These are phyloP conservation scores for Helicoverpa assulta DNA, from an alignment of 2,888 invertebrate genomes.

Conservation along the genomic window DNA sequence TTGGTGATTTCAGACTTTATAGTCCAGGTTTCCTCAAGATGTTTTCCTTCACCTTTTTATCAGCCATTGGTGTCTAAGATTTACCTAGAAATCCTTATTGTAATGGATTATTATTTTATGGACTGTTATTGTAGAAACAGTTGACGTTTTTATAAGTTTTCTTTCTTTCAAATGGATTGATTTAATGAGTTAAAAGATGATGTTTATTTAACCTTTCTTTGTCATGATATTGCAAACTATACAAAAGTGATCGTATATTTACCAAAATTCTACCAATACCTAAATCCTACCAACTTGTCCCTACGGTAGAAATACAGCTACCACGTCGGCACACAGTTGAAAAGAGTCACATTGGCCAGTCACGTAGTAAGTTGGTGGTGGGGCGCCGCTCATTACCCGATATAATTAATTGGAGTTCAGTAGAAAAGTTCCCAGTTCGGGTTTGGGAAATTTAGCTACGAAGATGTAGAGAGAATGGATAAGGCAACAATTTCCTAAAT, in stretches of 20 bases:
- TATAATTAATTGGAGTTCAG: conserved; percentile 88
- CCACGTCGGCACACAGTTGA: conserved; percentile 50
- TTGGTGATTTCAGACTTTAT: too few relatives aligned
- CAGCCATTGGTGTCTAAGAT: too few relatives aligned
- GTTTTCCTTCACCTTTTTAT: too few relatives aligned
- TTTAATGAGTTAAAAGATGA: too few relatives aligned
- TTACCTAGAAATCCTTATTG: too few relatives aligned
- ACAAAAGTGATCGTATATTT: too few relatives aligned
- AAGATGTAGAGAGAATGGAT: conserved; percentile 45
- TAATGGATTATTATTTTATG: too few relatives aligned
- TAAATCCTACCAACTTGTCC: conserved; percentile 20
- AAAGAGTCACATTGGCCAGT: conserved; percentile 72
- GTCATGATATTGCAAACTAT: too few relatives aligned
- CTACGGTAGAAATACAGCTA: conserved; percentile 41
- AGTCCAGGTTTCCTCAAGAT: too few relatives aligned
- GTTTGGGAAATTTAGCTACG: conserved; percentile 69
- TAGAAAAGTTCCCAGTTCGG: conserved; percentile 78
- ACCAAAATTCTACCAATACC: conserved; percentile 8
- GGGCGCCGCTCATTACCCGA: conserved; percentile 83
- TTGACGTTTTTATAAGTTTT: too few relatives aligned
- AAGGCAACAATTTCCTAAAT: background rate
- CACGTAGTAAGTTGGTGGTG: conserved; percentile 77
- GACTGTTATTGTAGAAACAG: too few relatives aligned
- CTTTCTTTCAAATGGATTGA: too few relatives aligned
- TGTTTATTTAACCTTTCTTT: background rate